Conservation (phyloP, 2,113 vertebrate species). For the Sapajus apella region DNA sequence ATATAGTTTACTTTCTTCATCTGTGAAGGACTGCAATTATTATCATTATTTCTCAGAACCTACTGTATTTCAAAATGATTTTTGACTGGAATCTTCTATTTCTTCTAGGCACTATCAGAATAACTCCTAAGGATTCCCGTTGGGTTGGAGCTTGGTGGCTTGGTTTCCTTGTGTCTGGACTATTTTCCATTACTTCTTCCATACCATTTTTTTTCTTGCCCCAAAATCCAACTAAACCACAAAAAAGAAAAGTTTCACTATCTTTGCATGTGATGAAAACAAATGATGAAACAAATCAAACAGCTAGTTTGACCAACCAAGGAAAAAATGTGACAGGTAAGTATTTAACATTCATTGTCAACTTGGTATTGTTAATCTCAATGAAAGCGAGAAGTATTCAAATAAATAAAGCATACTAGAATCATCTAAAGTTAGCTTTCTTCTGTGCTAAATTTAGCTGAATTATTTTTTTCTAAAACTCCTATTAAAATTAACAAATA, state of each 20-base stretch:
- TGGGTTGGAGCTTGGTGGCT: conserved; percentile 99
- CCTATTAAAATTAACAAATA: not conserved
- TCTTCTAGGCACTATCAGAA: conserved; percentile 88
- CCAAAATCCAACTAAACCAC: conserved; percentile 81
- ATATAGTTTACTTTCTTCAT: not conserved
- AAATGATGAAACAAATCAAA: not conserved
- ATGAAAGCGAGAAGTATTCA: not conserved
- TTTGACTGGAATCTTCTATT: conserved; percentile 42
- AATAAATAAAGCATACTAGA: not conserved
- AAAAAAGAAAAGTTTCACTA: conserved; percentile 31
- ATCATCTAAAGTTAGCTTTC: not conserved
- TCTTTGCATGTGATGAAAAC: conserved; percentile 35
- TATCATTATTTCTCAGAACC: not conserved
- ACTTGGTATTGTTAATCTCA: not conserved
- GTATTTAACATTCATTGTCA: not conserved
- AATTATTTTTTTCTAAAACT: not conserved
- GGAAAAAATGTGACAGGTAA: conserved; percentile 75
- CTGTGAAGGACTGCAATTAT: not conserved
- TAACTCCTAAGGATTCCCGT: conserved; percentile 91
- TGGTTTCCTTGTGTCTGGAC: conserved; percentile 88
- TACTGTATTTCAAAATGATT: conserved; percentile 8
- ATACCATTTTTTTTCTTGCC: conserved; percentile 95
- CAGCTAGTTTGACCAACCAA: not conserved
- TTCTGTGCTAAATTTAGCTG: not conserved
- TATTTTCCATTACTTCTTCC: conserved; percentile 82